These are phyloP conservation scores for Diceros bicornis DNA, from an alignment of 2,797 vertebrate genomes.

Conservation along the genomic window DNA sequence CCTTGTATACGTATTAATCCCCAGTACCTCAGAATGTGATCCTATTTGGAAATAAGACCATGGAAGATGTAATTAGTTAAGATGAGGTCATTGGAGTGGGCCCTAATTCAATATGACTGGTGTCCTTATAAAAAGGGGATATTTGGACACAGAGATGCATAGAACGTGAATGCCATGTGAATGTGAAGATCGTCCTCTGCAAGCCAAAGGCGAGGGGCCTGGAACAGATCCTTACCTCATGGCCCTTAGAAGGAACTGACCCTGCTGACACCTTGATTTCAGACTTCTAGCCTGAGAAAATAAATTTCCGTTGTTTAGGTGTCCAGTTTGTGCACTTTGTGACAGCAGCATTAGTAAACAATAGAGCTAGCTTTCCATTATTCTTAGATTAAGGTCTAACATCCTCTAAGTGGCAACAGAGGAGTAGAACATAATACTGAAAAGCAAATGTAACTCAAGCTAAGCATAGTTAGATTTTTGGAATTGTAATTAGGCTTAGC, in stretches of 20 bases:
- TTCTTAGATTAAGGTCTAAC: neutral
- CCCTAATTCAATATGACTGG: neutral
- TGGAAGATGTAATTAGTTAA: constrained; percentile 17
- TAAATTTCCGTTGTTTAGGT: neutral
- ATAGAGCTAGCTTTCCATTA: neutral
- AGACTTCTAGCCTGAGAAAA: neutral
- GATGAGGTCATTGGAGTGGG: neutral
- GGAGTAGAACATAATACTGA: neutral
- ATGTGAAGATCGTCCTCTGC: neutral
- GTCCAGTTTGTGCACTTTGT: neutral
- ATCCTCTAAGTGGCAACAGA: neutral
- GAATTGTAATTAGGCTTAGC: neutral
- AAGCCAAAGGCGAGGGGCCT: neutral
- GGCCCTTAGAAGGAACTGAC: neutral
- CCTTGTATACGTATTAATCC: neutral
- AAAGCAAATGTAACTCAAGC: neutral
- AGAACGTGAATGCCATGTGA: neutral
- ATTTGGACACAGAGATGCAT: neutral
- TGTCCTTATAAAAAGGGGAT: neutral
- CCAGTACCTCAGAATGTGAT: neutral
- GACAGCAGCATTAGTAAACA: neutral
- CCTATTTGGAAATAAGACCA: neutral
- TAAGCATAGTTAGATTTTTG: neutral
- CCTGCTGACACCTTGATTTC: neutral
- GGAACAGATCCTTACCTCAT: neutral